Evolutionary conservation across 30 jellyfish, hydroid and myxozoan species (phyloP), one percentile per base, ranked within the genome.

Genomic region (Aurelia aurita complex sp. Pacific): DNA sequence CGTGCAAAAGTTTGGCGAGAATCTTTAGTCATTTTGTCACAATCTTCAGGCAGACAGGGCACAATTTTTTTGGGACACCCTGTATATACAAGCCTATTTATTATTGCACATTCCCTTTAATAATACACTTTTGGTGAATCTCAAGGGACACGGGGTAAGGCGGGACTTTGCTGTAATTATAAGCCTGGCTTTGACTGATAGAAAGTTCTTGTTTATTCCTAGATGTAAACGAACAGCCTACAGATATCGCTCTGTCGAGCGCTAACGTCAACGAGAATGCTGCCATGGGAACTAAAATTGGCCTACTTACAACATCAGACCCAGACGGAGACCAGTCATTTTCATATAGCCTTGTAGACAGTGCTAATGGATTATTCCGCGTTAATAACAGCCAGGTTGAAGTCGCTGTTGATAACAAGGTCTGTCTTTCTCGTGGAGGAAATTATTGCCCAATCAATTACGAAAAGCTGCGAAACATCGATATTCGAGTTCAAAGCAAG

Each of bases 221-320:
- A 92, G 96, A 92, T 69, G 88, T 92, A 16, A 92, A 92, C 40
- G 98, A 92, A 74, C 92, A 89, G 70, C 98, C 98, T n/a, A 10
- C 64, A 10, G 92, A 81, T 51, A 69, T 92, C 12, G 23, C 71
- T 11, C 64, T 92, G 14, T 57, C 75, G 46, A 57, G 55, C 16
- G 15, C 64, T 9, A 36, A 36, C 5, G 92, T 92, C 13, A 57
- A 74, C 17, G 98, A 92, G 73, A 92, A 92, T 85, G 15, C 76
- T 42, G 85, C 69, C 12, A 70, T 62, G n/a, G 98, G 96, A 11
- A 73, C 95, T 5, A 78, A 80, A 3, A 89, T 92, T 53, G 96
- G 96, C 4, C 17, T 15, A 17, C 77, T 92, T 19, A 17, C 81
- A 10, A 75, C 86, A 12, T 54, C 67, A 19, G 98, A 92, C 64